These are phyloP conservation scores for Cryptotermes secundus DNA, from an alignment of 1,140 invertebrate species.

Conservation along the genomic window DNA sequence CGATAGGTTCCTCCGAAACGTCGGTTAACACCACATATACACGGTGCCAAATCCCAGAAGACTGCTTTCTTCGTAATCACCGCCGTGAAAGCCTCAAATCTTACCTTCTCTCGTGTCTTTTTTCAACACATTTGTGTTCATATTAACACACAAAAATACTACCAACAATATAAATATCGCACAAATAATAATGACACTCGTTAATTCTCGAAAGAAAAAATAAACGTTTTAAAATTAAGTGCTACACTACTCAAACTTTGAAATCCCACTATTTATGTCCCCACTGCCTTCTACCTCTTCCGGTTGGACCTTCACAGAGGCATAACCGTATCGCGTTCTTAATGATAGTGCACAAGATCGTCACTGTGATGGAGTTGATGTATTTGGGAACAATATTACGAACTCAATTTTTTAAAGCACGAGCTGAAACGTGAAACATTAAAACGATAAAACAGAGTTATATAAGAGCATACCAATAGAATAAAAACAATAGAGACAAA, in stretches of 20 bases:
- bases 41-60: too few relatives aligned
- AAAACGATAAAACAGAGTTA: too few relatives aligned
- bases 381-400: too few relatives aligned
- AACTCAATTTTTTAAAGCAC: too few relatives aligned
- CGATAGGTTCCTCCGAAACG: too few relatives aligned
- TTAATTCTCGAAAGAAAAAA: not conserved
- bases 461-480: too few relatives aligned
- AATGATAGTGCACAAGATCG: not conserved
- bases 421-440: too few relatives aligned
- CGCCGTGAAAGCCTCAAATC: too few relatives aligned
- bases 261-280: slow-evolving; percentile 8
- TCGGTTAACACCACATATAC: too few relatives aligned
- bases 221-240: not conserved
- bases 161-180: not conserved
- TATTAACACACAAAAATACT: slow-evolving; percentile 2
- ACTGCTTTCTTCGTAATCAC: slow-evolving; percentile 19
- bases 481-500: too few relatives aligned
- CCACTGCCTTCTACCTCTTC: not conserved
- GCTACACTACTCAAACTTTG: not conserved
- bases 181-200: not conserved
- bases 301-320: not conserved
- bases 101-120: slow-evolving; percentile 17
- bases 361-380: not conserved
- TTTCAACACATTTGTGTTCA: slow-evolving; percentile 6
- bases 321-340: not conserved